Percentiles rank a stretch among this genome's conserved stretches.
Conservation (phyloP, 2,113 vertebrate species). For the Butastur rufipennis region DNA sequence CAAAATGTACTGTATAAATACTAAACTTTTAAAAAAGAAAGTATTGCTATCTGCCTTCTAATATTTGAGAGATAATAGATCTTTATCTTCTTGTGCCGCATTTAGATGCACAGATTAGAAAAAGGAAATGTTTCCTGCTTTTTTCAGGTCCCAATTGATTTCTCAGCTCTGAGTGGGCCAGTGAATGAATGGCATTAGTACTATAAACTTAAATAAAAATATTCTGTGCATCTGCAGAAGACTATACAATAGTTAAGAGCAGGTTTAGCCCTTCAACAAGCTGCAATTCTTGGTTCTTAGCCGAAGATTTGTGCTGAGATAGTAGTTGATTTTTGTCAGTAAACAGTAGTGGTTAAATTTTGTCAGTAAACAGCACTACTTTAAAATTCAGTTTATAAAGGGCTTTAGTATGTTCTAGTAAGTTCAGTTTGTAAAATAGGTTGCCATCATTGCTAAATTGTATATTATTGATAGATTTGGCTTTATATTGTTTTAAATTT, state of each 20-base stretch:
- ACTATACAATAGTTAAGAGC: background rate
- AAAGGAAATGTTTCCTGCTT: background rate
- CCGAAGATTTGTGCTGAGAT: background rate
- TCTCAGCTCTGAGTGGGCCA: background rate
- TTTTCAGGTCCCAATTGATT: background rate
- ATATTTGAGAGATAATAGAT: background rate
- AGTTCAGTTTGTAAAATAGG: background rate
- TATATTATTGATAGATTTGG: background rate
- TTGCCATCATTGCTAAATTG: background rate
- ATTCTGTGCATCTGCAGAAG: background rate
- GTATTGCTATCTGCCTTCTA: background rate
- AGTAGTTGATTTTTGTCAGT: background rate
- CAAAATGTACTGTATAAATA: background rate
- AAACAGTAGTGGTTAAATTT: background rate
- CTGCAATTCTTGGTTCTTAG: background rate
- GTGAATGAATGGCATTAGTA: background rate
- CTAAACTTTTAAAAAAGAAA: background rate
- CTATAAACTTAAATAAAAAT: background rate
- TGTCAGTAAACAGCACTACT: background rate
- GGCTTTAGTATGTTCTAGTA: background rate
- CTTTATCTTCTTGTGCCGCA: background rate
- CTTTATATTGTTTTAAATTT: background rate
- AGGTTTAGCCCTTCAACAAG: background rate
- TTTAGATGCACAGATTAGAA: background rate
- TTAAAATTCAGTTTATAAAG: background rate